These are phyloP conservation scores for Aspidapion aeneum DNA, from an alignment of 2,888 invertebrate genomes.

Conservation along the genomic window DNA sequence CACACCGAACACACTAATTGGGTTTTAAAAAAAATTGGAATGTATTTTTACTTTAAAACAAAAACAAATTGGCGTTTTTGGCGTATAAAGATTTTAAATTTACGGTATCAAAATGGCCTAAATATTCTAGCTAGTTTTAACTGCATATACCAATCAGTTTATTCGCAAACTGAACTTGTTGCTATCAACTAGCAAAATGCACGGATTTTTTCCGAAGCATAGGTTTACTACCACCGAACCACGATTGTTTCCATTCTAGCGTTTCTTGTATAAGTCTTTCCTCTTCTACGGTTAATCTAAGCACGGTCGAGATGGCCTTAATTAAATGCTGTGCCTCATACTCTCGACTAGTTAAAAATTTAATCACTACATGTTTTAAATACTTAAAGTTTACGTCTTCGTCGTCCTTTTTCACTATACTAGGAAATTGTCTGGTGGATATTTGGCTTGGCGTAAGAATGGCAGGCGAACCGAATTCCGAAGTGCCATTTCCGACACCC, in stretches of 20 bases:
- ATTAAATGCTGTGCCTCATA: conserved; percentile 86
- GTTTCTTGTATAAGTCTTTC: conserved; percentile 81
- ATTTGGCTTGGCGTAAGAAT: conserved; percentile 61
- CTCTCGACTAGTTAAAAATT: conserved; percentile 87
- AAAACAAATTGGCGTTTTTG: too few relatives aligned
- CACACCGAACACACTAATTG: too few relatives aligned
- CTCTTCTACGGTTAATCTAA: conserved; percentile 82
- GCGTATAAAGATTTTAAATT: too few relatives aligned
- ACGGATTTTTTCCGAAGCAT: conserved; percentile 53
- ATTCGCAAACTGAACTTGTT: too few relatives aligned
- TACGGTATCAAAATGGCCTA: too few relatives aligned
- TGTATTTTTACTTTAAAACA: too few relatives aligned
- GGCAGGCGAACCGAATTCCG: conserved; percentile 48
- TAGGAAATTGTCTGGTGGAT: conserved; percentile 48
- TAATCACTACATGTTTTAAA: conserved; percentile 88
- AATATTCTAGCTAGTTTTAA: too few relatives aligned
- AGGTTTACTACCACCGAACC: conserved; percentile 62
- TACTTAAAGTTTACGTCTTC: conserved; percentile 81
- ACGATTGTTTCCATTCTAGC: conserved; percentile 70
- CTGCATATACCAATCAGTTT: too few relatives aligned
- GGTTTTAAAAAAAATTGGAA: too few relatives aligned
- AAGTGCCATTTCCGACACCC: conserved; percentile 54
- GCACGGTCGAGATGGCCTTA: conserved; percentile 78
- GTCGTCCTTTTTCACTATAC: conserved; percentile 45
- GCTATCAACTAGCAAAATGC: conserved; percentile 60